Conservation (phyloP, 1,140 invertebrate species). For the Plectrocnemia conspersa region DNA sequence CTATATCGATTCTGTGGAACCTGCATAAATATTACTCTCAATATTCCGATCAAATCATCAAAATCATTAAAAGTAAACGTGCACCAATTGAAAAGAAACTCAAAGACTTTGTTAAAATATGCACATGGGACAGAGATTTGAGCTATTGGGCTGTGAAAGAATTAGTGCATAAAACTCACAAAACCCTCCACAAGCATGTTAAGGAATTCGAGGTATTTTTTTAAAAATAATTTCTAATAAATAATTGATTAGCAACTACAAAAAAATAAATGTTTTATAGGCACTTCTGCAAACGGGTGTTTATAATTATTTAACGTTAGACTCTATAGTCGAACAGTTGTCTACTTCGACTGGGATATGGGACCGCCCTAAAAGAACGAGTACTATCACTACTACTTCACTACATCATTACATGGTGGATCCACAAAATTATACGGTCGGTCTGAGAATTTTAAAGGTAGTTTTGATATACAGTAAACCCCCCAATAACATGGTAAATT, state of each 20-base stretch:
- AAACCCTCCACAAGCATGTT: conserved; percentile 79
- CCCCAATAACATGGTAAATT: too few relatives aligned
- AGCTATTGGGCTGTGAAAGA: conserved; percentile 92
- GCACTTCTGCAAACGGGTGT: conserved; percentile 54
- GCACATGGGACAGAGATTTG: conserved; percentile 88
- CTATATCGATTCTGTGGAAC: conserved; percentile 77
- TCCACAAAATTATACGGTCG: conserved; percentile 41
- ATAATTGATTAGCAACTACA: neutral
- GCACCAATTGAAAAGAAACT: conserved; percentile 86
- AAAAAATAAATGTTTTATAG: conserved; percentile 38
- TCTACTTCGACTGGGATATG: conserved; percentile 51
- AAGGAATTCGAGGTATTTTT: conserved; percentile 63
- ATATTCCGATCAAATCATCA: conserved; percentile 62
- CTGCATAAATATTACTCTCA: conserved; percentile 80
- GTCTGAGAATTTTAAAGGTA: conserved; percentile 44
- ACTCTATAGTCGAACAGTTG: conserved; percentile 39
- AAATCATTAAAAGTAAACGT: conserved; percentile 61
- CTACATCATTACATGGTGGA: conserved; percentile 53
- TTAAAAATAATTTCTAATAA: neutral
- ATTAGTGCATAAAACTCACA: conserved; percentile 81
- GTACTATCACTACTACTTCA: conserved; percentile 37
- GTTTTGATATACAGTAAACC: too few relatives aligned
- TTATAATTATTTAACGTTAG: conserved; percentile 41
- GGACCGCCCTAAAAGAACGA: conserved; percentile 51
- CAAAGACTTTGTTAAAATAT: conserved; percentile 91